phyloP scores from a whole-genome alignment of 2,888 invertebrate genomes.

The Eristalis intricaria region DNA sequence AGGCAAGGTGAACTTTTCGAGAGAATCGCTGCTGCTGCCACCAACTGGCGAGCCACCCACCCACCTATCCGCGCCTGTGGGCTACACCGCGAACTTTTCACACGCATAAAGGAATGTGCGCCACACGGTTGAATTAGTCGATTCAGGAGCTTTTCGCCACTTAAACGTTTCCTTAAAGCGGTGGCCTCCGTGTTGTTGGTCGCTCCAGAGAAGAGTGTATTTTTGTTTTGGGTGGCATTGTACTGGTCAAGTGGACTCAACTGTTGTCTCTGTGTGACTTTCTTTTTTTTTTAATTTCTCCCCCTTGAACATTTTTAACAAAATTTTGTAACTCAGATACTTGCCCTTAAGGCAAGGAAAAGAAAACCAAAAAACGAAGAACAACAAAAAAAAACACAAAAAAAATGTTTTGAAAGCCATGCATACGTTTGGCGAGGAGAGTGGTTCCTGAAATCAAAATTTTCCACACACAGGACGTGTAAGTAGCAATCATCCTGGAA shows the following conservation, averaged over 20 bases:
- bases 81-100: conserved; percentile 68
- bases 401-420: conserved; percentile 20
- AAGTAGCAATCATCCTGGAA: conserved; percentile 46
- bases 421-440: conserved; percentile 23
- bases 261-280: conserved; percentile 52
- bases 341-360: conserved; percentile 12
- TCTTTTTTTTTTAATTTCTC: conserved; percentile 15
- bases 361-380: background rate
- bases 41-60: conserved; percentile 15
- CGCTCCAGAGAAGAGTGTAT: conserved; percentile 63
- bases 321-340: conserved; percentile 27
- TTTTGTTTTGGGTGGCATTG: conserved; percentile 70
- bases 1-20: conserved; percentile 44
- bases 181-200: conserved; percentile 61
- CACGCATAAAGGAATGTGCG: conserved; percentile 71
- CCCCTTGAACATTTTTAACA: conserved; percentile 3
- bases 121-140: conserved; percentile 68
- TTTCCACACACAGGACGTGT: conserved; percentile 54
- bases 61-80: conserved; percentile 49
- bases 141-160: conserved; percentile 71
- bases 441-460: conserved; percentile 36
- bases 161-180: conserved; percentile 70
- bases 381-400: background rate
- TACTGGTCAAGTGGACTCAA: conserved; percentile 61
- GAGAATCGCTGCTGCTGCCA: conserved; percentile 20